A percentile compares a stretch with the other conserved stretches of the same genome.
These are phyloP conservation scores for Silurus glanis DNA, from an alignment of 2,113 vertebrate species.

Conservation along the genomic window DNA sequence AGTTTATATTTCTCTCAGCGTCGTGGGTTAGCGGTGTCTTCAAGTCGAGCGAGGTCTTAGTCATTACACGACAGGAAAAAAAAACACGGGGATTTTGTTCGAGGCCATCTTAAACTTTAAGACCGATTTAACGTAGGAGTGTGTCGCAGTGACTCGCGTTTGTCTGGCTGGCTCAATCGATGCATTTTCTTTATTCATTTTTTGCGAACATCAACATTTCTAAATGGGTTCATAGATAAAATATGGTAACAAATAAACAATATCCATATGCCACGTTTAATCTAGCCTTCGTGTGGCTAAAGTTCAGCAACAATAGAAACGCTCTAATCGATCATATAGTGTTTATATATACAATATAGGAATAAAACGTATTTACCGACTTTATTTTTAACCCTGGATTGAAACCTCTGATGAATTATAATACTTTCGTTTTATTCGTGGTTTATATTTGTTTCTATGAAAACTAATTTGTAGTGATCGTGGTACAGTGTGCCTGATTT, in stretches of 20 bases:
- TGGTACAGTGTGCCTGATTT: no score
- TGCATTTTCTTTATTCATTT: no score
- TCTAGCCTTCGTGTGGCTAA: conserved; percentile 19
- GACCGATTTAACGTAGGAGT: background rate
- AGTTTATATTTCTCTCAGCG: background rate
- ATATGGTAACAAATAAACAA: background rate
- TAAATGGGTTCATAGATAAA: background rate
- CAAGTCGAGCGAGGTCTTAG: background rate
- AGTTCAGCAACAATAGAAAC: conserved; percentile 4
- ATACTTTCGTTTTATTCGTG: background rate
- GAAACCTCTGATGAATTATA: background rate
- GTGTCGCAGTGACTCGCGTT: background rate
- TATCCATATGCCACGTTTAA: background rate
- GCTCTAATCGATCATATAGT: background rate
- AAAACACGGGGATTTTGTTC: conserved; percentile 17
- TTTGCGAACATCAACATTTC: background rate
- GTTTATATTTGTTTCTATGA: background rate
- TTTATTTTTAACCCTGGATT: no score
- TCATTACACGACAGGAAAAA: background rate
- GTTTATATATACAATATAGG: no score
- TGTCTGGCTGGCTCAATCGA: background rate
- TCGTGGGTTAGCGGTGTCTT: background rate
- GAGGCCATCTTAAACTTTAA: background rate
- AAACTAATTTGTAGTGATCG: background rate
- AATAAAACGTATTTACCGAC: no score